Base-by-base conservation (phyloP, 2,888 invertebrate genomes). In the Nomada goodeniana region DNA sequence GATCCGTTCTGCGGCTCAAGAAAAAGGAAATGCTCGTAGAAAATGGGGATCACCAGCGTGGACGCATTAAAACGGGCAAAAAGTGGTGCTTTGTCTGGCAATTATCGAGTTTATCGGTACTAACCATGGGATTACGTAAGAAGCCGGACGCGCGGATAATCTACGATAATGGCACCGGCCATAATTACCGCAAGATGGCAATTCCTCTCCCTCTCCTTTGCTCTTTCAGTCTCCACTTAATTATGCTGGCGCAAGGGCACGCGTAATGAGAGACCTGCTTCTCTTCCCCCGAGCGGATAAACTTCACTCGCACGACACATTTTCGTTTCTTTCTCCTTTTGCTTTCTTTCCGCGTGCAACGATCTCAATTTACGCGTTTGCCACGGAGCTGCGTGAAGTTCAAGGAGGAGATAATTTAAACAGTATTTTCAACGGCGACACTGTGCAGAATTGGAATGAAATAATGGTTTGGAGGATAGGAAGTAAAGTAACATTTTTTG, bases 111-210 rank as follows among this genome's bases (percentile, higher is more conserved):
- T 77, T 86, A 86, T 81, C 74, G 73, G 64, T 36, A 36, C n/a
- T 60, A 60, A 55, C 64, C 29, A 23, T 57, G 36, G 61, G 68
- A 65, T 84, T 79, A 64, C 64, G 65, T 60, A 74, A 76, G 65
- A 76, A 76, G 52, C 76, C 82, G 76, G 76, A 74, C 76, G 75
- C 69, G 64, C 50, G 70, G 76, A 82, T 84, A 86, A 82, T 72
- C 80, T 80, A 69, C 82, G 87, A 84, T 87, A 89, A 90, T 84
- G 80, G 83, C 83, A 91, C 88, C 84, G 86, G 84, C 75, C 84
- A 81, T 86, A 87, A 91, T 89, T 88, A 86, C 80, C 83, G 81
- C 47, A 78, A 65, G 78, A 86, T 83, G 76, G 75, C 77, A 74
- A 75, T 71, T 60, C 23, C 63, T 23, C 53, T 53, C 67, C 29